Base-by-base conservation (phyloP, 1,140 invertebrate genomes). In the Triops longicaudatus region DNA sequence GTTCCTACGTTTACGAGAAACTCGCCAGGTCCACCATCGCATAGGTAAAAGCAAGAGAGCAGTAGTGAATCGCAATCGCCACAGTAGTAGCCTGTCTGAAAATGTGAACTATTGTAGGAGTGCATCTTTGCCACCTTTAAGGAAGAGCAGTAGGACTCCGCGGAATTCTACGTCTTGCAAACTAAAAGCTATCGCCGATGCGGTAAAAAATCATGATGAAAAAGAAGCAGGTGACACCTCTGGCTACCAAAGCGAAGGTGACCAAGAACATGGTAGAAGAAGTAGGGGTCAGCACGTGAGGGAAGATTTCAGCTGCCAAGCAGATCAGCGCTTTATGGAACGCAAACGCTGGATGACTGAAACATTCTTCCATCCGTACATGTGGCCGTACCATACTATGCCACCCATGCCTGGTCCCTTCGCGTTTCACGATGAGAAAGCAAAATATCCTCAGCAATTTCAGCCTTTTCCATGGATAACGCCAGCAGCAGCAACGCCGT, bases 211-310 rank as follows among this genome's bases (percentile, higher is more conserved):
- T 63, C 14, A 63, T 17, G 17, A 1, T 5, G n/a, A 63, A 0
- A 63, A 63, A 17, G 50, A 63, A 63, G 63, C 63, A 26, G 76
- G 76, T 28, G 76, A 76, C 27, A 76, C 76, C 41, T 76, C 76
- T 11, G 76, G 76, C n/a, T 76, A 76, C 14, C 76, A 76, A 9
- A 76, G 50, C 27, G 76, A 76, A 63, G 50, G 17, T 12, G 50
- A 63, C 22, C 50, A 63, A 6, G 50, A 63, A 22, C 50, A 63
- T 17, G 17, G 14, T 12, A n/a, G 17, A 22, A 6, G 5, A n/a
- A 63, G 50, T 63, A 63, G 50, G 22, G n/a, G 17, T n/a, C 50
- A n/a, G 7, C 50, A 22, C 50, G 50, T 63, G 50, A 22, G 17
- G 22, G 50, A 63, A 63, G 50, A 63, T 63, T n/a, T 22, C 50